Base-by-base conservation (phyloP, 2,113 vertebrate species). In the Micromys minutus region DNA sequence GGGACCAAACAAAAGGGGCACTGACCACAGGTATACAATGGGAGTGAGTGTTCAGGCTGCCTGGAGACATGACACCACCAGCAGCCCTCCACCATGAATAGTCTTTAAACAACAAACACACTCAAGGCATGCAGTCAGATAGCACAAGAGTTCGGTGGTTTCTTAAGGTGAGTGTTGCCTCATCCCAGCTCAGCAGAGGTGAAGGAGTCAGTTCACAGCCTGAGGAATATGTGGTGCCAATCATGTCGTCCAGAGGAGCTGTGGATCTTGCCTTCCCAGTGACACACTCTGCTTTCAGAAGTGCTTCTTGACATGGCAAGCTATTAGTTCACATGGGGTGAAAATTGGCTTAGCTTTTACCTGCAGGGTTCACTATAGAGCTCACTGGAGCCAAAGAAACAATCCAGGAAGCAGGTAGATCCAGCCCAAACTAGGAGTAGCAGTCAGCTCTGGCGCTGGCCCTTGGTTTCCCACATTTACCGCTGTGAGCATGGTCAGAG, bases 141-240 rank as follows among this genome's bases (percentile, higher is more conserved):
- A 67, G 52, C 74, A 39, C 13, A n/a, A 11, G 42, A 65, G 31
- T 50, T 90, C 71, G 26, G 9, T 50, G 19, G 24, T 92, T 80
- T 94, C 63, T 55, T 84, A 71, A 57, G 21, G 39, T 61, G 26
- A 9, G 74, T 7, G 6, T 59, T 10, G 29, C 65, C 69, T 61
- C 36, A 29, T 87, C 61, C 88, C 72, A 89, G 63, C 39, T 55
- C 36, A 34, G 77, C 2, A 3, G 57, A 55, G 15, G 19, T n/a
- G 34, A 42, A 50, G 74, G 65, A 63, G 77, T 65, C 24, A 7
- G 50, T 57, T 2, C 9, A 55, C 42, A 17, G 72, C 61, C 19
- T 39, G 3, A n/a, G 61, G 17, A 5, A 61, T 13, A 8, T 0
- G 0, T 9, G 71, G 61, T 57, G 83, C 55, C 11, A 3, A 2